Evolutionary conservation across 1,140 invertebrate genomes (phyloP).

Genomic region (Himalopsyche phryganea): DNA sequence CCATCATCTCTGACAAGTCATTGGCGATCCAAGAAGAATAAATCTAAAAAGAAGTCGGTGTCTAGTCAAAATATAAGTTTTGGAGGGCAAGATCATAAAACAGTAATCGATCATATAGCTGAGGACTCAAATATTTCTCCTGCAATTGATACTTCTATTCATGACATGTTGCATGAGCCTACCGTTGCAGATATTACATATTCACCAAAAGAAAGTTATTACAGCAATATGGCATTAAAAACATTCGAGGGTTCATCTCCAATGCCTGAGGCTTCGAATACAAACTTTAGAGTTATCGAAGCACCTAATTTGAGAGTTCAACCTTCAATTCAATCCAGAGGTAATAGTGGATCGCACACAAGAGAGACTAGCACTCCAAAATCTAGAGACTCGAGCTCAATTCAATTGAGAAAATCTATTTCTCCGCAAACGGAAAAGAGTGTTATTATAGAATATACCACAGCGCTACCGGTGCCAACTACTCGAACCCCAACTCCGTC

Average conservation of each 20-base stretch:
- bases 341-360: background rate
- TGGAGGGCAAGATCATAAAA: constrained; percentile 43
- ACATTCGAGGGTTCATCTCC: constrained; percentile 37
- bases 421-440: background rate
- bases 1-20: background rate
- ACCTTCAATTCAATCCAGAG: background rate
- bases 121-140: constrained; percentile 33
- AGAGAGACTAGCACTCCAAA: background rate
- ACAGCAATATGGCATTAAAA: constrained; percentile 40
- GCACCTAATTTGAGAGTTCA: constrained; percentile 30
- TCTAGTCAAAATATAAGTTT: constrained; percentile 49
- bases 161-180: background rate
- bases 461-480: background rate
- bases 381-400: background rate
- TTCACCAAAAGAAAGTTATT: constrained; percentile 41
- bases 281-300: constrained; percentile 44
- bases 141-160: constrained; percentile 9
- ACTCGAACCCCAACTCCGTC: background rate
- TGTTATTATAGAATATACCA: background rate
- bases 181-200: constrained; percentile 35
- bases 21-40: constrained; percentile 34
- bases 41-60: constrained; percentile 46
- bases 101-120: constrained; percentile 42
- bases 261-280: constrained; percentile 42
- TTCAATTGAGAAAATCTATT: background rate